Evolutionary conservation across 2,113 vertebrate genomes (phyloP), one percentile per base, ranked within the genome.

Genomic region (Halcyon malimbica): DNA sequence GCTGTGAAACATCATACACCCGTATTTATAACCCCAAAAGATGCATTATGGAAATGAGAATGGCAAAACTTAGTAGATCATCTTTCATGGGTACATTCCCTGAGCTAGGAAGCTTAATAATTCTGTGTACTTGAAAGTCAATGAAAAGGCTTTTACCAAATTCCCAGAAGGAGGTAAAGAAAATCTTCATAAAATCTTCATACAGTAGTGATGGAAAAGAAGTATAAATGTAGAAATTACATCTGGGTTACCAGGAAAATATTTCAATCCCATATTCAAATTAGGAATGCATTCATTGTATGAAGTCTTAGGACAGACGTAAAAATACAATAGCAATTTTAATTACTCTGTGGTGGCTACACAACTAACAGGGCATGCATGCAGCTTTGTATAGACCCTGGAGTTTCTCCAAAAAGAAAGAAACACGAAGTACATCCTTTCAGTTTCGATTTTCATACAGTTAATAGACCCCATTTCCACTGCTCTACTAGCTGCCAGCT

Each of bases 11-110:
- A 69, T 91, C 62, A 73, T 73, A 50, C 13, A 79, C 29, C 20
- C 5, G 2, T 64, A 93, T 73, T 94, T 93, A 89, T 73, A 79
- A 74, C 3, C 35, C 74, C 8, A 2, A 90, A 93, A 90, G 48
- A 54, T 76, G 62, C 67, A 69, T 87, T 87, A 93, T 94, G 93
- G 57, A 96, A 94, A 93, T 91, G 39, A 88, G 19, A 75, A 13
- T 85, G 31, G 57, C 21, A 94, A 94, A 87, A 76, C 31, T 79
- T 89, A 90, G n/a, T 65, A 73, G 48, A 82, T 87, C 51, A 60
- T 84, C 42, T 91, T 91, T 92, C 39, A 89, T 33, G 10, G 12
- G 4, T 56, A 70, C 33, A 17, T 85, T 89, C 80, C 29, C 33
- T 73, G 26, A 85, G 57, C 42, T 54, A 79, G 44, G 37, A 91